Conservation (phyloP, 2,797 vertebrate genomes). For the Xenops minutus region DNA sequence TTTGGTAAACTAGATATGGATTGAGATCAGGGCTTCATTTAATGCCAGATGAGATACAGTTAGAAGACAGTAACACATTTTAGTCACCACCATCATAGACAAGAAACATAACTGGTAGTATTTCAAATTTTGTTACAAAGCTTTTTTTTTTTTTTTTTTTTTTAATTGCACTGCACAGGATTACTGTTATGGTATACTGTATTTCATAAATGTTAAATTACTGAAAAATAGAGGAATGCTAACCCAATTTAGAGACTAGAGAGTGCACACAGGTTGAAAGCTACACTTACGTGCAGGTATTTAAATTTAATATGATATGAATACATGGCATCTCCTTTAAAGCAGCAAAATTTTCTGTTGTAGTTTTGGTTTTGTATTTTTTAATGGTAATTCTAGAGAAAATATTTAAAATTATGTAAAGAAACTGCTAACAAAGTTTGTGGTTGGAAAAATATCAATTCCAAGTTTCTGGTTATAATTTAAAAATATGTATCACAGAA, state of each 20-base stretch:
- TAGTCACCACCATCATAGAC: background rate
- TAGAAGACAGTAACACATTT: background rate
- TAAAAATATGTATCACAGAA: background rate
- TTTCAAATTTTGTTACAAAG: background rate
- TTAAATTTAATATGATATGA: background rate
- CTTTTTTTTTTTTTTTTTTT: background rate
- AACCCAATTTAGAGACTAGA: background rate
- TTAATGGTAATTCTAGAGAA: background rate
- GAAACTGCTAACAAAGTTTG: background rate
- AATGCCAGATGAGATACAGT: background rate
- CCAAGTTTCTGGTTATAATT: conserved; percentile 13
- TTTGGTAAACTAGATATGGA: conserved; percentile 13
- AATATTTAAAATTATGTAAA: background rate
- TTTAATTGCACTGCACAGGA: background rate
- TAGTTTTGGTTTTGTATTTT: background rate
- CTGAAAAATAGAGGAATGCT: background rate
- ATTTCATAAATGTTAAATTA: background rate
- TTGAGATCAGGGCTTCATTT: background rate
- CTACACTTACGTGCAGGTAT: background rate
- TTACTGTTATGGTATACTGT: background rate
- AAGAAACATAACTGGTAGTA: background rate
- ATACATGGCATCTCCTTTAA: background rate
- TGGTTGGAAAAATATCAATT: background rate
- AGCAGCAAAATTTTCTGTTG: fast-evolving
- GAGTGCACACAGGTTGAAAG: background rate